Conservation (phyloP, 2,888 invertebrate genomes). For the Macrostomum cliftonense region DNA sequence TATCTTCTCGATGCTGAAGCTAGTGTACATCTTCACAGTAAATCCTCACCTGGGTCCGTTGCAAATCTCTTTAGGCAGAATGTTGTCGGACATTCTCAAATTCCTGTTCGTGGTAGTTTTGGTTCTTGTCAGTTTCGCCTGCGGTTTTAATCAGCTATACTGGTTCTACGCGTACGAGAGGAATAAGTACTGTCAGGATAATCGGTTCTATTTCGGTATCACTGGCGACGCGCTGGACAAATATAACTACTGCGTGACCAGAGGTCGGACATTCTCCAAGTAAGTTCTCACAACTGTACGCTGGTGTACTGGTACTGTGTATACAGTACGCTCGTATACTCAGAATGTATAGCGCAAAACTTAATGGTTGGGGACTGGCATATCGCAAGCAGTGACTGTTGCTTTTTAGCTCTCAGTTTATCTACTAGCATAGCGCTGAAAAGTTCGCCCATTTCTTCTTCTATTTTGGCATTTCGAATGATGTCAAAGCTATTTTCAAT, state of each 20-base stretch:
- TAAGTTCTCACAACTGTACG: too few relatives aligned
- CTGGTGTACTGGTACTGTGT: too few relatives aligned
- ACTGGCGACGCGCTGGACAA: conserved; percentile 3
- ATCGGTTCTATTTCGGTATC: background rate
- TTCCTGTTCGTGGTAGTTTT: conserved; percentile 67
- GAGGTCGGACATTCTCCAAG: conserved; percentile 23
- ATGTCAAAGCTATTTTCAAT: too few relatives aligned
- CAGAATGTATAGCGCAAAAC: too few relatives aligned
- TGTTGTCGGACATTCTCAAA: conserved; percentile 62
- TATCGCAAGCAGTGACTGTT: too few relatives aligned
- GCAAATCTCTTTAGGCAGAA: conserved; percentile 61
- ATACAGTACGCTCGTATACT: too few relatives aligned
- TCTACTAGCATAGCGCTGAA: too few relatives aligned
- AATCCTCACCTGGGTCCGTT: conserved; percentile 76
- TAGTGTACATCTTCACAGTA: conserved; percentile 75
- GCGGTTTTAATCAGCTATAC: conserved; percentile 66
- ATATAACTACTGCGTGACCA: conserved; percentile 4
- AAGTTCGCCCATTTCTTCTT: too few relatives aligned
- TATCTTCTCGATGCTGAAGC: conserved; percentile 73
- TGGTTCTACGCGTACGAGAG: conserved; percentile 51
- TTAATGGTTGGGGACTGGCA: too few relatives aligned
- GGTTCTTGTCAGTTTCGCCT: conserved; percentile 66
- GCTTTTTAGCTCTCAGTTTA: too few relatives aligned
- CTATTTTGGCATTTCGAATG: too few relatives aligned
- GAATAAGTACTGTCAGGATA: conserved; percentile 33